A percentile compares a stretch with the other conserved stretches of the same genome.
Evolutionary conservation across 2,797 vertebrate genomes (phyloP).

Genomic region (Arnoldichthys spilopterus): DNA sequence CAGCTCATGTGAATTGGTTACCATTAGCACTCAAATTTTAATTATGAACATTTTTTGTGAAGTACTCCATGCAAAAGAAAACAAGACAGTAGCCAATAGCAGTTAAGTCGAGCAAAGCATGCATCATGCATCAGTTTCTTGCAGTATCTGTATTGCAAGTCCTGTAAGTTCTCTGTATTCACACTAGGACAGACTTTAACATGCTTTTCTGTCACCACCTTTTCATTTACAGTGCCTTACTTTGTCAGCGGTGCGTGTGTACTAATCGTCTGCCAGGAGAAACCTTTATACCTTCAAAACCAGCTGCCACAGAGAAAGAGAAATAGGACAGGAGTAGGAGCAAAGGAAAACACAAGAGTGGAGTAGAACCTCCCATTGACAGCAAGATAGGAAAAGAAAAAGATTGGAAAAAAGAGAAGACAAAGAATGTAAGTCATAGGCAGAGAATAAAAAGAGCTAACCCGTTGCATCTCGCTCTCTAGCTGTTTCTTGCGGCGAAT

Average conservation of each 20-base stretch:
- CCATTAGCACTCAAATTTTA: background rate
- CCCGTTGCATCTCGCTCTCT: slow-evolving; percentile 98
- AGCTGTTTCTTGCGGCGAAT: slow-evolving; percentile 94
- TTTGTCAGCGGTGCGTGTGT: slow-evolving; percentile 82
- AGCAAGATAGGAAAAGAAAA: slow-evolving; percentile 28
- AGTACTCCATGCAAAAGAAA: background rate
- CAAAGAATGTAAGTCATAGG: background rate
- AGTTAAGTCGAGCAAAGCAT: slow-evolving; percentile 17
- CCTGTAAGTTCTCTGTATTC: background rate
- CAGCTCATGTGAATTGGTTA: too few relatives aligned
- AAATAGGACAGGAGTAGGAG: slow-evolving; percentile 54
- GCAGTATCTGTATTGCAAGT: background rate
- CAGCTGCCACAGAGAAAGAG: slow-evolving; percentile 89
- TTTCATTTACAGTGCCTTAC: slow-evolving; percentile 72
- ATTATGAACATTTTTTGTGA: background rate
- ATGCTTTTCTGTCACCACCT: slow-evolving; percentile 40
- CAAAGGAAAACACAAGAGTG: slow-evolving; percentile 59
- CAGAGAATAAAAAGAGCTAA: slow-evolving; percentile 71
- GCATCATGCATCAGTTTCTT: slow-evolving; percentile 29
- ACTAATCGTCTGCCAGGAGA: slow-evolving; percentile 81
- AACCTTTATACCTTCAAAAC: slow-evolving; percentile 90
- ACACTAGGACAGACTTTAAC: slow-evolving; percentile 25
- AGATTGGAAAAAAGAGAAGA: slow-evolving; percentile 15
- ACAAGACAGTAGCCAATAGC: background rate
- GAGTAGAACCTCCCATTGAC: slow-evolving; percentile 2